Conservation (phyloP, 2,888 invertebrate species). For the Itoplectis maculator region DNA sequence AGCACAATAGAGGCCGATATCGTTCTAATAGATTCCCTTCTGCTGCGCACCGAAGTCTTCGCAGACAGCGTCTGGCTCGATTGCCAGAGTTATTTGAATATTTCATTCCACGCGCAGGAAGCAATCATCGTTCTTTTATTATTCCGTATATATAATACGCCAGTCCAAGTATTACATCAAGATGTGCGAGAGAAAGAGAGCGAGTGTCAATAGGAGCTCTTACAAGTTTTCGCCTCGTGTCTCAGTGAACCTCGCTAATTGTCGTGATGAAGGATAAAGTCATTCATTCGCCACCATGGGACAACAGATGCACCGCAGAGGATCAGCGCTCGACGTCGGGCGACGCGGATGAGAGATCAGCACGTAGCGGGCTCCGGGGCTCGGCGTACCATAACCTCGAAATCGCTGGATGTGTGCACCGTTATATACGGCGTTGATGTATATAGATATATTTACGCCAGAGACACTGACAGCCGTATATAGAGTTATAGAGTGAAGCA, state of each 20-base stretch:
- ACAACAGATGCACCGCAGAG: conserved; percentile 78
- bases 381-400: conserved; percentile 36
- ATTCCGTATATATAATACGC: too few relatives aligned
- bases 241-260: conserved; percentile 72
- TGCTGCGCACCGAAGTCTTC: conserved; percentile 9
- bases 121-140: conserved; percentile 22
- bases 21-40: conserved; percentile 14
- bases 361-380: conserved; percentile 37
- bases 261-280: conserved; percentile 72
- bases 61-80: background rate
- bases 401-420: background rate
- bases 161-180: conserved; percentile 15
- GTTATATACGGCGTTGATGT: background rate
- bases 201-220: conserved; percentile 11
- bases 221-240: conserved; percentile 36
- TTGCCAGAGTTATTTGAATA: conserved; percentile 18
- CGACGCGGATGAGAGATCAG: conserved; percentile 41
- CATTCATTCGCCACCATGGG: conserved; percentile 74
- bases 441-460: background rate
- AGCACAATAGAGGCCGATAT: conserved; percentile 25
- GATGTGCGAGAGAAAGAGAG: conserved; percentile 11
- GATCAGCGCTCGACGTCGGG: conserved; percentile 18
- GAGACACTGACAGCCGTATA: conserved; percentile 11
- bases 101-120: background rate
- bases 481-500: conserved; percentile 45